Base-by-base conservation (phyloP, 2,113 vertebrate species). In the Polyodon spathula region DNA sequence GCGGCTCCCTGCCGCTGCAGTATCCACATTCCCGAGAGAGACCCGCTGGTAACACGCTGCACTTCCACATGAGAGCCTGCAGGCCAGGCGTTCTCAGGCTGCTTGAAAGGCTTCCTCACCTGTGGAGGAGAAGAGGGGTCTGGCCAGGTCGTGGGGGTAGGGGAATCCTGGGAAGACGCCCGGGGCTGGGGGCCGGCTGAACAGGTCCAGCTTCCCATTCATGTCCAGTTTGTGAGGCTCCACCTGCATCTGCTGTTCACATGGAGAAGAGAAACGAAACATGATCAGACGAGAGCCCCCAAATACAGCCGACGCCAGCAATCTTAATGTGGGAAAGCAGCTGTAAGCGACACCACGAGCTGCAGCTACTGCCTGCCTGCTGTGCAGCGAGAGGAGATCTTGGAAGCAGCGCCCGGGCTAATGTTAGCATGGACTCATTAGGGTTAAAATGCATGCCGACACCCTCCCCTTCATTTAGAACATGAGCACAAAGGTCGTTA, bases 181-280 rank as follows among this genome's bases (percentile, higher is more conserved):
- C 0, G 93, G 94, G 51, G 86, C 93, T 0, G 92, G 93, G 41
- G 93, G 92, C 67, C 93, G 86, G 79, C 94, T 93, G 73, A 94
- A 92, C 69, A 97, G 80, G 82, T 99, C 96, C 77, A 97, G 89
- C 80, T 99, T 98, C 46, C 89, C 81, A 37, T 91, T 93, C 83
- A 96, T 89, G 68, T 97, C 96, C 63, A 97, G 82, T 81, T 98
- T 98, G 87, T 97, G 95, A 39, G 93, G 93, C 75, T 97, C 94
- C 84, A 95, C 82, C 78, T 95, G 93, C 92, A 98, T 90, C 78
- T 98, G 94, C 88, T 90, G 71, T 64, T 71, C 72, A 27, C 27
- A 27, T 3, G 27, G 27, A 27, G 27, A 27, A 27, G 27, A 27
- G 42, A 41, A 8, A 40, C 56, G 9, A 54, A 5, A 12, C 42